Percentiles rank a stretch among this genome's conserved stretches.
These are phyloP conservation scores for Chlamydotis undulata DNA, from an alignment of 2,113 vertebrate genomes.

Conservation along the genomic window DNA sequence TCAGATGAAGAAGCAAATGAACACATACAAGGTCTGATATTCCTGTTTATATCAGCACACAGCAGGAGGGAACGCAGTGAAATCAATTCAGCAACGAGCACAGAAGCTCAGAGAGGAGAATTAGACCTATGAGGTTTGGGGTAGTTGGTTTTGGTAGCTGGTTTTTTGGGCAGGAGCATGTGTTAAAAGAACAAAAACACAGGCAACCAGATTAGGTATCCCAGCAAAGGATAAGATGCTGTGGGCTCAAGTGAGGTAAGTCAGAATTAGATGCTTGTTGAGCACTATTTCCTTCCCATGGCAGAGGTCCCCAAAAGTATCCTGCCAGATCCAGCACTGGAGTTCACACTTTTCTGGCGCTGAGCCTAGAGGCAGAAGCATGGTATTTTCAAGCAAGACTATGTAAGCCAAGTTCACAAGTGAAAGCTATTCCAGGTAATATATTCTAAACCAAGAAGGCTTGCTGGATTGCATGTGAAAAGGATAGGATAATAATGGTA, in stretches of 20 bases:
- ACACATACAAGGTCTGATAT: not conserved
- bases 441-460: not conserved
- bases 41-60: not conserved
- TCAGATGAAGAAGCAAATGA: not conserved
- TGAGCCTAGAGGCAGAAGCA: not conserved
- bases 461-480: not conserved
- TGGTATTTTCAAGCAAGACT: not conserved
- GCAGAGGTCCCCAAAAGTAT: not conserved
- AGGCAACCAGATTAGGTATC: not conserved
- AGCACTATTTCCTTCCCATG: not conserved
- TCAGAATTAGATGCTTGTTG: not conserved
- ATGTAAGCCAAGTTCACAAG: rapidly evolving
- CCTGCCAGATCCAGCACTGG: not conserved
- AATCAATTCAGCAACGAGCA: not conserved
- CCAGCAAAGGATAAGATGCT: not conserved
- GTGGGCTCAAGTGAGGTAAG: not conserved
- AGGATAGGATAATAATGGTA: not conserved
- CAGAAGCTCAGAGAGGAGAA: not conserved
- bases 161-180: rapidly evolving
- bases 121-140: not conserved
- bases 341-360: not conserved
- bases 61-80: not conserved
- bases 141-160: not conserved
- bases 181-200: not conserved
- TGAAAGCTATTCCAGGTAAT: not conserved